phyloP scores from a whole-genome alignment of 2,888 invertebrate genomes.

The Hypsopygia costalis region DNA sequence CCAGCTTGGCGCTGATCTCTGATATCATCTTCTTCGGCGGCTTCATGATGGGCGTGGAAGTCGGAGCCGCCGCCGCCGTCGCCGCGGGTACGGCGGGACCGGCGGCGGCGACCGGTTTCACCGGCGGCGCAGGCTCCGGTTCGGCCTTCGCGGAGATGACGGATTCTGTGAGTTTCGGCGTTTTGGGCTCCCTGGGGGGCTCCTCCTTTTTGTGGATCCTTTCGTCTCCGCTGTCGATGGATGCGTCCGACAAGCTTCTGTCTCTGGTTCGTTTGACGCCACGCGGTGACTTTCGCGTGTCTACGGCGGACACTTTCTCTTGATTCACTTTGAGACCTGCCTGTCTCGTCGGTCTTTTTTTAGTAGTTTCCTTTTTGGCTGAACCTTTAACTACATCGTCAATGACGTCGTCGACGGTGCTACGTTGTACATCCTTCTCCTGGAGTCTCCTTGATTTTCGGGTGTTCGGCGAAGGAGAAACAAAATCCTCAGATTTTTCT shows the following conservation, averaged over 20 bases:
- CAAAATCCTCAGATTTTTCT: constrained; percentile 81
- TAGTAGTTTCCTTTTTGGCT: constrained; percentile 38
- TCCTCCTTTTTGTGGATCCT: constrained; percentile 59
- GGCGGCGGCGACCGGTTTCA: constrained; percentile 14
- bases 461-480: constrained; percentile 84
- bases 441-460: constrained; percentile 90
- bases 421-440: constrained; percentile 84
- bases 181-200: constrained; percentile 40
- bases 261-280: constrained; percentile 82
- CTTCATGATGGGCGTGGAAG: constrained; percentile 58
- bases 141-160: constrained; percentile 15
- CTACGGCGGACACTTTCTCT: constrained; percentile 43
- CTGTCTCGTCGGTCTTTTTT: constrained; percentile 80
- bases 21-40: constrained; percentile 71
- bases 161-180: constrained; percentile 40
- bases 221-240: constrained; percentile 83
- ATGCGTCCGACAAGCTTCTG: constrained; percentile 83
- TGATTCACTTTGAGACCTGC: constrained; percentile 47
- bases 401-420: constrained; percentile 91
- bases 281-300: constrained; percentile 83
- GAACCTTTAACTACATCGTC: constrained; percentile 92
- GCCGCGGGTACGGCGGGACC: constrained; percentile 14
- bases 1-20: constrained; percentile 62
- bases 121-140: constrained; percentile 19
- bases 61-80: constrained; percentile 18